phyloP scores from a whole-genome alignment of 2,888 invertebrate genomes.

The Epistrophella euchroma region DNA sequence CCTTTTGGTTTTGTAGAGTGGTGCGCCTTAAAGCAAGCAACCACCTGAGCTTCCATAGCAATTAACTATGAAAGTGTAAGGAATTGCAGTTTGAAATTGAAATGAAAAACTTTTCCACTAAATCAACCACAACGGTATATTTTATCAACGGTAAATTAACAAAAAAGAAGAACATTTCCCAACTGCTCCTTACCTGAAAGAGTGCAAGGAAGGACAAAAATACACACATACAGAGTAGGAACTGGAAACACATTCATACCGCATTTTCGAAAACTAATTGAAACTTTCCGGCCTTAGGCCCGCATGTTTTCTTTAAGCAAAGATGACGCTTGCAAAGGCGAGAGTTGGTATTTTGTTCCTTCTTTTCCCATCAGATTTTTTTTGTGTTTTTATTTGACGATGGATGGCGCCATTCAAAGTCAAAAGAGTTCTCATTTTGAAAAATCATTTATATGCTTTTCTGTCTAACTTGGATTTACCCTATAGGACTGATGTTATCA shows the following conservation, averaged over 20 bases:
- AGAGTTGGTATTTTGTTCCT: constrained; percentile 16
- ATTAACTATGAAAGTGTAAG: constrained; percentile 28
- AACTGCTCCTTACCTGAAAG: neutral
- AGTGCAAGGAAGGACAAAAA: neutral
- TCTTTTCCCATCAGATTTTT: constrained; percentile 14
- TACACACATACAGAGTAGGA: constrained; percentile 7
- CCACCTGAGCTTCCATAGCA: constrained; percentile 53
- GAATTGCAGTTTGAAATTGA: constrained; percentile 45
- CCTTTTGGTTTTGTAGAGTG: neutral
- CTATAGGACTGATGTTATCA: constrained; percentile 60
- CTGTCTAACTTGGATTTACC: constrained; percentile 40
- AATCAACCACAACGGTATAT: constrained; percentile 65
- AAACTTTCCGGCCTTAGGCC: constrained; percentile 68
- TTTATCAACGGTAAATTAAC: constrained; percentile 31
- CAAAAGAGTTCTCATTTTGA: constrained; percentile 60
- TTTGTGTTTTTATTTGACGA: neutral
- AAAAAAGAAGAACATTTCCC: constrained; percentile 49
- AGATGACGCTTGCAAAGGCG: constrained; percentile 29
- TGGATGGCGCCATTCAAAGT: constrained; percentile 20
- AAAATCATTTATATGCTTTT: constrained; percentile 60
- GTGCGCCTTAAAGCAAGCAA: constrained; percentile 40
- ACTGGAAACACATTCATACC: constrained; percentile 50
- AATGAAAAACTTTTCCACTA: constrained; percentile 71
- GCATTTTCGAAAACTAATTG: constrained; percentile 69
- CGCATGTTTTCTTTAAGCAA: constrained; percentile 20